Evolutionary conservation across 2,888 invertebrate genomes (phyloP).

Genomic region (Lutraria lutraria): DNA sequence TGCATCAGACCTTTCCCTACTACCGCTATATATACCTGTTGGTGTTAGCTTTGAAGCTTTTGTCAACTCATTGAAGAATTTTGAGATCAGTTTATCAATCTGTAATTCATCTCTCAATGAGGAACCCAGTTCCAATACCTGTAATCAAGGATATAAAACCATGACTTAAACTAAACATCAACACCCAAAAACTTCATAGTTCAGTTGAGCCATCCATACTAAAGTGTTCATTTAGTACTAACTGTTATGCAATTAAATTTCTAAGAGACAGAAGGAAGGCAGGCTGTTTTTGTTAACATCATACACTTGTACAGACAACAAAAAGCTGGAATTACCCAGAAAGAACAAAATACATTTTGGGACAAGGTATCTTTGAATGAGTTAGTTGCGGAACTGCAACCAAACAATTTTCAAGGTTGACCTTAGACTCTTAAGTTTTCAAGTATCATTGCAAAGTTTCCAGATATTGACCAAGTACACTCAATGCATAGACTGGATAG

Average conservation of each 20-base stretch:
- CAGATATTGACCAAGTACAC: too few relatives aligned
- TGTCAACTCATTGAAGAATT: conserved; percentile 84
- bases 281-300: not conserved
- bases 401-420: too few relatives aligned
- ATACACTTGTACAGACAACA: not conserved
- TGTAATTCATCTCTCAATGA: conserved; percentile 80
- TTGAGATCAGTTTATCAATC: conserved; percentile 80
- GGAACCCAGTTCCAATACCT: conserved; percentile 82
- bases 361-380: too few relatives aligned
- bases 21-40: conserved; percentile 81
- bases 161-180: not conserved
- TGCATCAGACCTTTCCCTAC: not conserved
- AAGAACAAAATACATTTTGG: too few relatives aligned
- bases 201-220: not conserved
- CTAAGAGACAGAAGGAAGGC: not conserved
- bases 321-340: not conserved
- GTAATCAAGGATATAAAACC: not conserved
- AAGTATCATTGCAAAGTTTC: too few relatives aligned
- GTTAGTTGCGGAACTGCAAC: too few relatives aligned
- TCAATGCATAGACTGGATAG: too few relatives aligned
- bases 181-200: not conserved
- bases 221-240: too few relatives aligned
- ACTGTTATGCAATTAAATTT: too few relatives aligned
- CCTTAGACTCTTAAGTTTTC: too few relatives aligned
- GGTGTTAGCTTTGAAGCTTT: conserved; percentile 79